Conservation (phyloP, 1,140 invertebrate species). For the Tetragonula clypearis region DNA sequence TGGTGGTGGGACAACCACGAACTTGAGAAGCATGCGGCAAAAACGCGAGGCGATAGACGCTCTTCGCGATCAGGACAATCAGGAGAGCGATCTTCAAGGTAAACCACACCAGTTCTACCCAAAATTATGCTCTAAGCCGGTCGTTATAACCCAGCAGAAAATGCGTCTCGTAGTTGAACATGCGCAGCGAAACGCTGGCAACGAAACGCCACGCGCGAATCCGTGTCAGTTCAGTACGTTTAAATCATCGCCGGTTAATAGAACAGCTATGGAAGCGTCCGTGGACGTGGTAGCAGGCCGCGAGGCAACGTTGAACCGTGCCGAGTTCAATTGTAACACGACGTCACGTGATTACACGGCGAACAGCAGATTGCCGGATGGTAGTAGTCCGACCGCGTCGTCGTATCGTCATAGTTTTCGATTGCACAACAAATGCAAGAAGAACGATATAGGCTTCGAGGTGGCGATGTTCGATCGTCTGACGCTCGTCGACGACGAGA, state of each 20-base stretch:
- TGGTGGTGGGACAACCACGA: conserved; percentile 65
- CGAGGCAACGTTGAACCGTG: conserved; percentile 55
- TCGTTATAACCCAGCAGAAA: conserved; percentile 60
- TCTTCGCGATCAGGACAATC: conserved; percentile 76
- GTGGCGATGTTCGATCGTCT: conserved; percentile 56
- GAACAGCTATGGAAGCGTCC: conserved; percentile 49
- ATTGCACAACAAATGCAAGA: conserved; percentile 74
- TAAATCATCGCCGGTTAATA: conserved; percentile 63
- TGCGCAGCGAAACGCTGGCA: conserved; percentile 47
- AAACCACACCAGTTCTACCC: conserved; percentile 63
- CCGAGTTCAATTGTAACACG: conserved; percentile 51
- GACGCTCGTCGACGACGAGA: conserved; percentile 4
- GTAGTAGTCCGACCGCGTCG: conserved; percentile 62
- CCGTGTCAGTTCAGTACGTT: conserved; percentile 75
- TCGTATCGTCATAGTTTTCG: conserved; percentile 62
- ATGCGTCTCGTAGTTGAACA: conserved; percentile 53
- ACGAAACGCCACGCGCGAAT: conserved; percentile 50
- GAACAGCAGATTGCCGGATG: conserved; percentile 52
- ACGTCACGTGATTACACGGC: conserved; percentile 55
- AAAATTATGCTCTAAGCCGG: conserved; percentile 72
- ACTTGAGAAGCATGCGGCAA: conserved; percentile 67
- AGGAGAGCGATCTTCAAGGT: conserved; percentile 77
- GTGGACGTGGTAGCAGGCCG: conserved; percentile 58
- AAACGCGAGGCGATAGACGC: conserved; percentile 72
- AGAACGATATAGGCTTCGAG: conserved; percentile 71